Evolutionary conservation across 1,140 invertebrate species (phyloP).

Genomic region (Copidosoma floridanum): DNA sequence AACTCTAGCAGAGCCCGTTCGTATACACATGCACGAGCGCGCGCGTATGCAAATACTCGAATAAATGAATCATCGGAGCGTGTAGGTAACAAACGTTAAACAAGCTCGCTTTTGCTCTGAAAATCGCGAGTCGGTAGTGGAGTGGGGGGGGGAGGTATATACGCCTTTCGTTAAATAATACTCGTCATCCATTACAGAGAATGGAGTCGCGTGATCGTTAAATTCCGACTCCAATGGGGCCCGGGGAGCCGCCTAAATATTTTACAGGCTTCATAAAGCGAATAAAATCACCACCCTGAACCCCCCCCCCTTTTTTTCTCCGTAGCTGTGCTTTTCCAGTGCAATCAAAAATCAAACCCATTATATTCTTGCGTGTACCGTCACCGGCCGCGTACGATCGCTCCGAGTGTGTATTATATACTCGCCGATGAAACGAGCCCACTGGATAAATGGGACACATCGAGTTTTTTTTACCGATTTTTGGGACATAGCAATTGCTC

Average conservation of each 20-base stretch:
- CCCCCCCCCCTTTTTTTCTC: background rate
- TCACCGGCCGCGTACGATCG: too few relatives aligned
- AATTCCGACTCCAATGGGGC: background rate
- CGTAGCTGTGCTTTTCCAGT: too few relatives aligned
- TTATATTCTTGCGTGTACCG: background rate
- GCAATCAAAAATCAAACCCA: conserved; percentile 14
- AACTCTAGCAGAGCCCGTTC: too few relatives aligned
- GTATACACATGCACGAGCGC: too few relatives aligned
- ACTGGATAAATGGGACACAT: too few relatives aligned
- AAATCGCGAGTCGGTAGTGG: conserved; percentile 9
- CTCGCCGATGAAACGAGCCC: too few relatives aligned
- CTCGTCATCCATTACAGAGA: conserved; percentile 17
- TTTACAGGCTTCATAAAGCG: conserved; percentile 1
- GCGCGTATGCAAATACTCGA: too few relatives aligned
- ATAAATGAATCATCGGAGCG: background rate
- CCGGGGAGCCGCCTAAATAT: conserved; percentile 10
- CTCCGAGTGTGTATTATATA: too few relatives aligned
- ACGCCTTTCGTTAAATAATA: conserved; percentile 15
- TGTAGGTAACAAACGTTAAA: background rate
- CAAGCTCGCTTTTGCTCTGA: background rate
- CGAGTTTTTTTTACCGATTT: too few relatives aligned
- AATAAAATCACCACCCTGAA: conserved; percentile 8
- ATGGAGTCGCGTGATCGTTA: conserved; percentile 5
- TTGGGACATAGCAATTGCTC: too few relatives aligned
- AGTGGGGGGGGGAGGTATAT: too few relatives aligned